These are phyloP conservation scores for Laterallus jamaicensis DNA, from an alignment of 2,113 vertebrate species.

Conservation along the genomic window DNA sequence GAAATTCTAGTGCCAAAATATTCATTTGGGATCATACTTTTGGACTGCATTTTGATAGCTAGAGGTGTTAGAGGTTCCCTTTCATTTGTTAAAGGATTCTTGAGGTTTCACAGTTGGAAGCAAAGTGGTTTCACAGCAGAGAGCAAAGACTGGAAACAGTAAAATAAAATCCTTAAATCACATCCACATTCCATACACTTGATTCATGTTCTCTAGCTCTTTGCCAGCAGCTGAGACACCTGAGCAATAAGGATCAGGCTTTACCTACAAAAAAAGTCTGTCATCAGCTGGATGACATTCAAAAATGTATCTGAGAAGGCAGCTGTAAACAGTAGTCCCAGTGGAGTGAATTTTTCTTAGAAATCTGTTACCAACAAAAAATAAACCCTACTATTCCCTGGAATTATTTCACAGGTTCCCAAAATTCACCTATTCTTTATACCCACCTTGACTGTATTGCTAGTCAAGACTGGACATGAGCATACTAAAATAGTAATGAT, in stretches of 20 bases:
- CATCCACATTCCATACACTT: neutral
- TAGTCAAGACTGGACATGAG: neutral
- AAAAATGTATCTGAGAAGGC: neutral
- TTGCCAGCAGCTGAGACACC: neutral
- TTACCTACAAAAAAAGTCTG: neutral
- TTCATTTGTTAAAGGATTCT: neutral
- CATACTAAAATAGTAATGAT: neutral
- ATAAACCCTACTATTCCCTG: neutral
- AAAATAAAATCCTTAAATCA: neutral
- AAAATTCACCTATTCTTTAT: neutral
- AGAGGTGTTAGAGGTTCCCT: neutral
- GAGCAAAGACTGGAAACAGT: neutral
- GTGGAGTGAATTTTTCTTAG: neutral
- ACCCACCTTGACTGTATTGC: neutral
- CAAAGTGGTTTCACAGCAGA: neutral
- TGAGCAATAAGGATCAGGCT: neutral
- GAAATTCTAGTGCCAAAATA: neutral
- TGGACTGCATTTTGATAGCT: neutral
- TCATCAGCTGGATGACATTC: neutral
- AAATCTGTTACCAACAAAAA: neutral
- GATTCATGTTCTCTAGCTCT: neutral
- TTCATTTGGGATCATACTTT: neutral
- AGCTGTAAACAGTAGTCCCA: neutral
- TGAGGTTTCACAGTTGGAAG: neutral
- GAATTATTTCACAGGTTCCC: neutral